These are phyloP conservation scores for Lasioglossum marginatum DNA, from an alignment of 2,888 invertebrate species.

Conservation along the genomic window DNA sequence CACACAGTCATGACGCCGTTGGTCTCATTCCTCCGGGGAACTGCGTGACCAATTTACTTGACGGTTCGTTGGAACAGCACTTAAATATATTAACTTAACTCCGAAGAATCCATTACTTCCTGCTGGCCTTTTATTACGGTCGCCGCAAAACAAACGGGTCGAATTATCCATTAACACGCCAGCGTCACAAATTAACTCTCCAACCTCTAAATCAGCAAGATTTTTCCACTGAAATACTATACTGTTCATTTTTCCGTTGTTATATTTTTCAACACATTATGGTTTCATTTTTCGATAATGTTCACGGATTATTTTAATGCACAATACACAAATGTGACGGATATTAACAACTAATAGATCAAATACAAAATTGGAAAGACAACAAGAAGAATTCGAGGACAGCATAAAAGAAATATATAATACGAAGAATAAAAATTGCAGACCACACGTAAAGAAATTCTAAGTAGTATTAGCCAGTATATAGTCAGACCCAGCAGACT, in stretches of 20 bases:
- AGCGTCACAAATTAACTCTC: neutral
- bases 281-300: neutral
- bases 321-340: no score
- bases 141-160: neutral
- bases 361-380: neutral
- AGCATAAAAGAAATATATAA: neutral
- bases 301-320: neutral
- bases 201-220: neutral
- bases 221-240: neutral
- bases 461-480: neutral
- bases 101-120: conserved; percentile 11
- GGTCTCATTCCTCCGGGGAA: neutral
- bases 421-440: neutral
- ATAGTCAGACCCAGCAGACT: neutral
- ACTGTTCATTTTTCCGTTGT: neutral
- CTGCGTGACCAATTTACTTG: conserved; percentile 14
- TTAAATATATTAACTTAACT: conserved; percentile 2
- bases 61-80: neutral
- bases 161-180: neutral
- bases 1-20: neutral
- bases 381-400: neutral
- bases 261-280: neutral
- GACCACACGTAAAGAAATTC: neutral
- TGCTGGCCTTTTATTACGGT: neutral
- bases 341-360: neutral